Conservation (phyloP, 2,113 vertebrate genomes). For the Leucoraja erinaceus region DNA sequence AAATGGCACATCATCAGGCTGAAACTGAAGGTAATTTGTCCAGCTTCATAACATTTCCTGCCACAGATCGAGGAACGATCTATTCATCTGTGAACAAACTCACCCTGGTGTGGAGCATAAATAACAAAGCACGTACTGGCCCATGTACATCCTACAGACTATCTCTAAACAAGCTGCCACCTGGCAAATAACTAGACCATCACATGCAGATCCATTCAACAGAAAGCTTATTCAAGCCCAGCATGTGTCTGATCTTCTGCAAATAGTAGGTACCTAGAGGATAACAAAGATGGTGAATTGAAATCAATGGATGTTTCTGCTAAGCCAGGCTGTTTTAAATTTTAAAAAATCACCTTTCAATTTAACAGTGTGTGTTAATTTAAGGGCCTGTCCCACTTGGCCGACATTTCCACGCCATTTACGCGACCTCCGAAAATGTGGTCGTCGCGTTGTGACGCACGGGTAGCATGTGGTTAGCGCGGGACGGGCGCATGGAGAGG, state of each 20-base stretch:
- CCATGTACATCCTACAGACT: neutral
- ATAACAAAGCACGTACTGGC: neutral
- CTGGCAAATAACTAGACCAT: neutral
- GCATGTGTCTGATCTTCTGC: neutral
- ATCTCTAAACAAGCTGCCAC: neutral
- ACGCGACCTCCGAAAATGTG: no score
- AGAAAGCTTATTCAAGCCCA: neutral
- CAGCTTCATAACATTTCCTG: slow-evolving; percentile 28
- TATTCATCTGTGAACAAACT: slow-evolving; percentile 34
- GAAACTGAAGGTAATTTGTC: slow-evolving; percentile 34
- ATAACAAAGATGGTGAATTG: neutral
- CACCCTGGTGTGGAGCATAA: slow-evolving; percentile 9
- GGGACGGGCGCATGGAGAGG: no score
- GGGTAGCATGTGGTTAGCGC: no score
- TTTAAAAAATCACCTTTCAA: neutral
- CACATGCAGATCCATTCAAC: neutral
- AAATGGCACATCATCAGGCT: slow-evolving; percentile 25
- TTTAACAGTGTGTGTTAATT: neutral
- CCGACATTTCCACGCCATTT: no score
- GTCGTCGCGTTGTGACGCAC: no score
- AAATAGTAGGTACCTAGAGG: neutral
- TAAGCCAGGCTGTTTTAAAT: neutral
- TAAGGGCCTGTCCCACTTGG: neutral
- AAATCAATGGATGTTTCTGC: neutral
- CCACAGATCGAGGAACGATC: slow-evolving; percentile 28